phyloP scores from a whole-genome alignment of 1,140 invertebrate species.

The Mya arenaria region DNA sequence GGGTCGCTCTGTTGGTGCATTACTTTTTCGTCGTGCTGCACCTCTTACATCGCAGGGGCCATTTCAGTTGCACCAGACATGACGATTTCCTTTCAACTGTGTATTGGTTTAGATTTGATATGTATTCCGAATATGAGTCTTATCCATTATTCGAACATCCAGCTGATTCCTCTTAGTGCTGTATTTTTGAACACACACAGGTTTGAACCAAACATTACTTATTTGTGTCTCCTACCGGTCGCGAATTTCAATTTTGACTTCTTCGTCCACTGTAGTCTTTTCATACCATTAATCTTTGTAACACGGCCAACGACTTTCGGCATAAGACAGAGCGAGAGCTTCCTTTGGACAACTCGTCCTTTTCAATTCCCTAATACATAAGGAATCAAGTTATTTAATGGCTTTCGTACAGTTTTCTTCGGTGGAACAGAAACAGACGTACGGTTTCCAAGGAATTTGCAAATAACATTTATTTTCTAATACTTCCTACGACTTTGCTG shows the following conservation, averaged over 20 bases:
- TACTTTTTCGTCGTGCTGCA: conserved; percentile 1
- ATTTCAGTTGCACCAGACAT: neutral
- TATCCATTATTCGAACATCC: neutral
- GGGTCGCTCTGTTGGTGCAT: conserved; percentile 41
- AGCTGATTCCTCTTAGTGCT: neutral
- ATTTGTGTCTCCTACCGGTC: too few species aligned
- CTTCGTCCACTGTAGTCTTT: too few species aligned
- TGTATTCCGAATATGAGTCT: neutral
- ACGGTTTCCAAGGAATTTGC: neutral
- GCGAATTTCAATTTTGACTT: too few species aligned
- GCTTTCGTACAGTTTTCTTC: neutral
- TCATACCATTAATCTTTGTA: neutral
- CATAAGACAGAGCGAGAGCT: neutral
- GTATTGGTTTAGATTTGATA: neutral
- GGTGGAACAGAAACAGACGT: neutral
- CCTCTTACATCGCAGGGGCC: neutral
- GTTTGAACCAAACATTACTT: too few species aligned
- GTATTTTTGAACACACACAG: neutral
- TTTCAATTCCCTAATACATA: neutral
- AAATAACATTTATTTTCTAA: neutral
- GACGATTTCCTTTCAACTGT: neutral
- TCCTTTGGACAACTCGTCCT: neutral
- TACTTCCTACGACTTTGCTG: neutral
- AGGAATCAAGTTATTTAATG: neutral
- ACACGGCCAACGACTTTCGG: neutral